Conservation (phyloP, 2,888 invertebrate species). For the Phorcus lineatus region DNA sequence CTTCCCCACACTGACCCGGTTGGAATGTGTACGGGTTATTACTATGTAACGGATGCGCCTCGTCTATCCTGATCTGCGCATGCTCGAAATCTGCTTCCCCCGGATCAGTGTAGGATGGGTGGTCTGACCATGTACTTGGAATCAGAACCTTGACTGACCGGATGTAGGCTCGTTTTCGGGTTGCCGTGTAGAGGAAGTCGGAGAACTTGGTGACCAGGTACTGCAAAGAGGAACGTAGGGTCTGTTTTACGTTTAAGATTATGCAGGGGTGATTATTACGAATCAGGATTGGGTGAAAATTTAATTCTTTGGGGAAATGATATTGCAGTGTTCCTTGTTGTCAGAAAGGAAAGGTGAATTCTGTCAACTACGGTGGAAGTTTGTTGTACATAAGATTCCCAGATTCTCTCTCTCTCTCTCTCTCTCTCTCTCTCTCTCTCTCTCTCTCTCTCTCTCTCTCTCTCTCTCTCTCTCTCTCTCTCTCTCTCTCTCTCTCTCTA, state of each 20-base stretch:
- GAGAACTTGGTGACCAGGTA: not conserved
- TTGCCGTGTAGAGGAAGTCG: constrained; percentile 8
- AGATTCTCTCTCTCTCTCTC: too few species aligned
- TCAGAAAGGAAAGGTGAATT: too few species aligned
- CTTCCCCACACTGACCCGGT: constrained; percentile 30
- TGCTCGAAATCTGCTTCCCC: not conserved
- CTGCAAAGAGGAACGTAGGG: not conserved
- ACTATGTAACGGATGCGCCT: not conserved
- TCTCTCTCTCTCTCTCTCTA: too few species aligned
- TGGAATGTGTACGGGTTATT: constrained; percentile 30
- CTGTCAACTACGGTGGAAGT: too few species aligned
- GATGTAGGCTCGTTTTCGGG: constrained; percentile 19
- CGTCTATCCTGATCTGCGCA: constrained; percentile 23
- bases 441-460: too few species aligned
- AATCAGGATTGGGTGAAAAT: too few species aligned
- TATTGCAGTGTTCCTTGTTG: too few species aligned
- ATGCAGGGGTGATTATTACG: too few species aligned
- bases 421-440: too few species aligned
- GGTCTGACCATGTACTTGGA: constrained; percentile 10
- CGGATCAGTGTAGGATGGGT: not conserved
- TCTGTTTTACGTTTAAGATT: not conserved
- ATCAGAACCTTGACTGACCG: constrained; percentile 16
- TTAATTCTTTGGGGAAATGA: too few species aligned
- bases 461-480: too few species aligned
- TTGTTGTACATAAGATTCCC: too few species aligned